phyloP scores from a whole-genome alignment of 2,113 vertebrate species.

The Electrona antarctica region DNA sequence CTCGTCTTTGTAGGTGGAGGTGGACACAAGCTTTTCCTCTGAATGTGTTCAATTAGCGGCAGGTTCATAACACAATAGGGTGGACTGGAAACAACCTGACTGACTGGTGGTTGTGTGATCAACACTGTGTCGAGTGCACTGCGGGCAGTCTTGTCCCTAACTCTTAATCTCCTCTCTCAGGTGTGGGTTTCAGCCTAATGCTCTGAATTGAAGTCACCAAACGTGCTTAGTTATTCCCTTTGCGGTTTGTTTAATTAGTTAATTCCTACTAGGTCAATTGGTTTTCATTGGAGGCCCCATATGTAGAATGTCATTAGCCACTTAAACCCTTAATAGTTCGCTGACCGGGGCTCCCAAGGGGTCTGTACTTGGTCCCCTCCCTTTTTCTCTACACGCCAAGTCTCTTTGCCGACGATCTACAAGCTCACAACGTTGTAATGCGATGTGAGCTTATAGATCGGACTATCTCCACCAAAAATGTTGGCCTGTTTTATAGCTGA shows the following conservation, averaged over 20 bases:
- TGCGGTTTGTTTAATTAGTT: slow-evolving; percentile 70
- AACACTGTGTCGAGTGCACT: slow-evolving; percentile 14
- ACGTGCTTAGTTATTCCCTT: slow-evolving; percentile 37
- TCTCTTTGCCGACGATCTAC: too few species aligned
- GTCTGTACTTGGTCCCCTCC: too few species aligned
- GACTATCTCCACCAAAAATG: too few species aligned
- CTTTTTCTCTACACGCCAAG: too few species aligned
- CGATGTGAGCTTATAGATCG: too few species aligned
- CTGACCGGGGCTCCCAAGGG: too few species aligned
- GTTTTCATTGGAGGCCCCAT: slow-evolving; percentile 42
- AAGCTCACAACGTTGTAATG: too few species aligned
- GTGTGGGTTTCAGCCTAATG: slow-evolving; percentile 21
- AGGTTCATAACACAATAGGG: slow-evolving; percentile 49
- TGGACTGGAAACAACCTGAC: slow-evolving; percentile 23
- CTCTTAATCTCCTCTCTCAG: slow-evolving; percentile 27
- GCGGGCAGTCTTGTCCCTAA: slow-evolving; percentile 19
- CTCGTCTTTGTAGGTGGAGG: slow-evolving; percentile 47
- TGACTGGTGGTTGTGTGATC: neutral
- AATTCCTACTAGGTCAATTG: slow-evolving; percentile 65
- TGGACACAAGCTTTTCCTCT: slow-evolving; percentile 49
- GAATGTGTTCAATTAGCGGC: slow-evolving; percentile 23
- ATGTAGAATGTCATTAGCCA: slow-evolving; percentile 41
- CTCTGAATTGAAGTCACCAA: slow-evolving; percentile 16
- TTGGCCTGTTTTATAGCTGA: too few species aligned
- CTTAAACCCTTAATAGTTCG: too few species aligned